Percentiles rank a stretch among this genome's conserved stretches.
Evolutionary conservation across 2,797 vertebrate genomes (phyloP).

Genomic region (Lacerta viridis): DNA sequence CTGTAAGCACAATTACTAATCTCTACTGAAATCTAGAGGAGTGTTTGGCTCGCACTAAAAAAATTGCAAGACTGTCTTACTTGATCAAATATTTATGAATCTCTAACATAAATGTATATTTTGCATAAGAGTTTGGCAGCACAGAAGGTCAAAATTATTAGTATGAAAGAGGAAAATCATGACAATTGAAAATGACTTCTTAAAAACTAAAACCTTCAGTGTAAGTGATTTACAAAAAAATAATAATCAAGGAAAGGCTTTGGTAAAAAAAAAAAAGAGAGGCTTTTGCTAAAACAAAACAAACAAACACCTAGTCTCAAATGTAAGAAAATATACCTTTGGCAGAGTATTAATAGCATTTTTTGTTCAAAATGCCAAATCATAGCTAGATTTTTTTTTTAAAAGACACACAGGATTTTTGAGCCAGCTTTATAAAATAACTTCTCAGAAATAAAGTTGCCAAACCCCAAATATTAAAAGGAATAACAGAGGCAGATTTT

Average conservation of each 20-base stretch:
- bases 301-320: background rate
- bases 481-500: conserved; percentile 19
- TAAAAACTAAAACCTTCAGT: background rate
- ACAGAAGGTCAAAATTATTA: background rate
- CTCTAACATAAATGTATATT: fast-evolving
- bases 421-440: conserved; percentile 47
- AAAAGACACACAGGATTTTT: conserved; percentile 44
- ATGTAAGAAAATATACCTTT: conserved; percentile 44
- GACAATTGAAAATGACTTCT: background rate
- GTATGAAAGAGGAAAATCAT: background rate
- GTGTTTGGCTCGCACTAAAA: background rate
- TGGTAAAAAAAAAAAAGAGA: background rate
- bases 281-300: background rate
- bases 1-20: background rate
- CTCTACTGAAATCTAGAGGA: background rate
- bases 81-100: conserved; percentile 30
- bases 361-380: conserved; percentile 40
- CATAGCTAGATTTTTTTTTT: background rate
- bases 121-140: background rate
- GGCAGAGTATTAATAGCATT: conserved; percentile 28
- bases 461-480: background rate
- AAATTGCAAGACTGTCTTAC: background rate
- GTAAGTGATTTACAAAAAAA: conserved; percentile 37
- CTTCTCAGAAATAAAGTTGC: conserved; percentile 56
- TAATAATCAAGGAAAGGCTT: background rate